phyloP scores from a whole-genome alignment of 2,113 vertebrate genomes.

The Mesitornis unicolor region DNA sequence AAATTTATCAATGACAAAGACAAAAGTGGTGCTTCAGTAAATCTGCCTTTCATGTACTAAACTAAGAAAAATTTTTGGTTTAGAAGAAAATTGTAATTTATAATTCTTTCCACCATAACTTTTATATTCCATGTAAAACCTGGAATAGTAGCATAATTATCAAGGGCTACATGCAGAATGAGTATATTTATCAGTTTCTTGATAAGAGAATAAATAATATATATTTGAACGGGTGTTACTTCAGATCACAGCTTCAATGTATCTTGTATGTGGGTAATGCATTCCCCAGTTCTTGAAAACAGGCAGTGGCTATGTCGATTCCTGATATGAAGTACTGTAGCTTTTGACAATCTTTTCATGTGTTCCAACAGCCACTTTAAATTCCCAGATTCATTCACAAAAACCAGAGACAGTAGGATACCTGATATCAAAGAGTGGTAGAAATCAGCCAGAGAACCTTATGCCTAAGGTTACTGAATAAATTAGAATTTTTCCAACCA shows the following conservation, averaged over 20 bases:
- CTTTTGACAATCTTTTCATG: background rate
- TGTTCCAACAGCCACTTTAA: background rate
- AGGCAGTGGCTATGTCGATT: background rate
- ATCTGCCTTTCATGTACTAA: background rate
- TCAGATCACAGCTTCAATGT: accelerated
- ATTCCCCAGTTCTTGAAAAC: background rate
- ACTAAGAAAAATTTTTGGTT: background rate
- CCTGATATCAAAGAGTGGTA: background rate
- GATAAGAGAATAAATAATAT: background rate
- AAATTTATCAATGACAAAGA: background rate
- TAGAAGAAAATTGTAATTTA: background rate
- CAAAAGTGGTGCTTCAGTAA: background rate
- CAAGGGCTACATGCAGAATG: background rate
- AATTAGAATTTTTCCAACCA: background rate
- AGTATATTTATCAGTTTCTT: background rate
- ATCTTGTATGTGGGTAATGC: accelerated
- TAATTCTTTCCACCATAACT: background rate
- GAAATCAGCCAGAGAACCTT: background rate
- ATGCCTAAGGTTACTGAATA: background rate
- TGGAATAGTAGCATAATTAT: background rate
- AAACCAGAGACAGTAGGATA: background rate
- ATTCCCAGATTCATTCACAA: background rate
- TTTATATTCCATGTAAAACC: background rate
- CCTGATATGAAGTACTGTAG: background rate
- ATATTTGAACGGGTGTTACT: background rate